Conservation (phyloP, 2,888 invertebrate species). For the Macroteleia sp. region DNA sequence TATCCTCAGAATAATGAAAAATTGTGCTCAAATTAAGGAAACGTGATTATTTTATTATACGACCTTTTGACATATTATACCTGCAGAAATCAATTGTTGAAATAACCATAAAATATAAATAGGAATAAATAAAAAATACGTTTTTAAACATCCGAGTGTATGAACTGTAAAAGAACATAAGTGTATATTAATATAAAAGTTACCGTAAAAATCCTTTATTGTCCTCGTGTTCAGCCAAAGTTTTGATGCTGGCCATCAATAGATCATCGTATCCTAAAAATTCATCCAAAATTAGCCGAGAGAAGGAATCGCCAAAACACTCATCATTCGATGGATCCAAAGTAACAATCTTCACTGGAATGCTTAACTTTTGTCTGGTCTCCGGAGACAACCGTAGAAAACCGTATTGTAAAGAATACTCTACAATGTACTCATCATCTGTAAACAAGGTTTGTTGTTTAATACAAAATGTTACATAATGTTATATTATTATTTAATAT, state of each 20-base stretch:
- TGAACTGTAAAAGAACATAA: too few relatives aligned
- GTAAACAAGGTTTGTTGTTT: slow-evolving; percentile 79
- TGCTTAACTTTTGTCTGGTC: slow-evolving; percentile 93
- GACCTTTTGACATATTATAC: too few relatives aligned
- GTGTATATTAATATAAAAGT: too few relatives aligned
- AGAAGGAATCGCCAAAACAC: slow-evolving; percentile 97
- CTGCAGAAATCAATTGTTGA: too few relatives aligned
- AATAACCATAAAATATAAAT: too few relatives aligned
- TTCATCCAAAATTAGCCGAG: slow-evolving; percentile 94
- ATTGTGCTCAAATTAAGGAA: too few relatives aligned
- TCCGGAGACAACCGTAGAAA: slow-evolving; percentile 95
- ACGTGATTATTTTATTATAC: too few relatives aligned
- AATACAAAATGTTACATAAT: too few relatives aligned
- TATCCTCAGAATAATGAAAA: too few relatives aligned
- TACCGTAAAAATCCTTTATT: slow-evolving; percentile 97
- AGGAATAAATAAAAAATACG: background rate
- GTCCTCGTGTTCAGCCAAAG: slow-evolving; percentile 97
- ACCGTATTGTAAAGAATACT: slow-evolving; percentile 98
- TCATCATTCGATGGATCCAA: slow-evolving; percentile 94
- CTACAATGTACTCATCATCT: slow-evolving; percentile 98
- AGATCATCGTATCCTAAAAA: slow-evolving; percentile 99
- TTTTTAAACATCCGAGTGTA: too few relatives aligned
- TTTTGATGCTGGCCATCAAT: slow-evolving; percentile 97
- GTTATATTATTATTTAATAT: too few relatives aligned
- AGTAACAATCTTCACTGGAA: slow-evolving; percentile 94